Conservation (phyloP, 2,888 invertebrate genomes). For the Amphipyra berbera region DNA sequence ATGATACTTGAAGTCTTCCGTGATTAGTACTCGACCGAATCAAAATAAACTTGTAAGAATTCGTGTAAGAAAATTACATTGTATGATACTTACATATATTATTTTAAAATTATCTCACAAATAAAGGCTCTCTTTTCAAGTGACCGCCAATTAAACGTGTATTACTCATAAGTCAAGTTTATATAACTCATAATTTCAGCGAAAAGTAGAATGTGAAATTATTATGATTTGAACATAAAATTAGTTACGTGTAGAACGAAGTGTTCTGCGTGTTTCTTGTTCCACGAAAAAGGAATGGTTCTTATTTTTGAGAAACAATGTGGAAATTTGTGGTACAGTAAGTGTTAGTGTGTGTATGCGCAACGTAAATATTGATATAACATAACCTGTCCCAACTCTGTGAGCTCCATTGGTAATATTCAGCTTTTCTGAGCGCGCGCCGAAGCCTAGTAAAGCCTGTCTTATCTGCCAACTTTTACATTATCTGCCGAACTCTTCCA, state of each 20-base stretch:
- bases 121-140: conserved; percentile 22
- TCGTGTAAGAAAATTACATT: no score
- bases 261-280: conserved; percentile 23
- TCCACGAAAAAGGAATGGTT: conserved; percentile 1
- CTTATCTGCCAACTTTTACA: conserved; percentile 87
- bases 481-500: conserved; percentile 84
- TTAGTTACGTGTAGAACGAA: not conserved
- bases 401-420: conserved; percentile 73
- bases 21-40: no score
- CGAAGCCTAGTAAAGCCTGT: conserved; percentile 77
- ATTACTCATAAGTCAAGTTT: conserved; percentile 20
- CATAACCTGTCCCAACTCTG: conserved; percentile 68
- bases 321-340: conserved; percentile 20
- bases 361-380: conserved; percentile 67
- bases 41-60: no score
- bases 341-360: conserved; percentile 23
- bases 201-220: not conserved
- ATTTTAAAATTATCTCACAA: no score
- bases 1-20: no score
- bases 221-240: not conserved
- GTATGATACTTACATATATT: no score
- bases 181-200: conserved; percentile 12
- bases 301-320: conserved; percentile 7
- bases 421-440: conserved; percentile 70
- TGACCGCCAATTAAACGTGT: conserved; percentile 37